phyloP scores from a whole-genome alignment of 2,797 vertebrate genomes.

The Holocentrus rufus region DNA sequence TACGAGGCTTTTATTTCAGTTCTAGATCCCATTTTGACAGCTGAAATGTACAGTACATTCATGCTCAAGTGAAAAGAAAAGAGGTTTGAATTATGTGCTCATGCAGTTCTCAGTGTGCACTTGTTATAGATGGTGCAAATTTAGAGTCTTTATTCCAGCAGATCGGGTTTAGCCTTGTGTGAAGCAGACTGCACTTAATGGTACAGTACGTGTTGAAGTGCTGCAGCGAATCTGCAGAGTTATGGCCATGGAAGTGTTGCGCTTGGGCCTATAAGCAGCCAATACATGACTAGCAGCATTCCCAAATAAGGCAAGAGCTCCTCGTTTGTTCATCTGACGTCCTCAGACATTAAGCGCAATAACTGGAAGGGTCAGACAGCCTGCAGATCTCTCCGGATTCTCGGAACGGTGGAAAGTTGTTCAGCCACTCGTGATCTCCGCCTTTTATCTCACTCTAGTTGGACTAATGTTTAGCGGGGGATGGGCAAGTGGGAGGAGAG shows the following conservation, averaged over 20 bases:
- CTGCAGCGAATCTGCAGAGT: conserved; percentile 60
- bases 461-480: conserved; percentile 73
- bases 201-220: conserved; percentile 40
- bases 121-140: conserved; percentile 32
- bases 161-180: conserved; percentile 50
- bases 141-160: conserved; percentile 47
- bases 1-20: conserved; percentile 22
- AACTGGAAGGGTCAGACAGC: conserved; percentile 73
- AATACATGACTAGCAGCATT: conserved; percentile 69
- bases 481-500: conserved; percentile 60
- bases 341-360: conserved; percentile 61
- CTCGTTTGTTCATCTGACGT: conserved; percentile 61
- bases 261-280: conserved; percentile 62
- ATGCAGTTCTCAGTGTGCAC: conserved; percentile 14
- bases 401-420: conserved; percentile 76
- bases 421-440: conserved; percentile 71
- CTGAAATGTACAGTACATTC: conserved; percentile 22
- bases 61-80: conserved; percentile 15
- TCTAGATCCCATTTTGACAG: conserved; percentile 28
- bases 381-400: conserved; percentile 70
- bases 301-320: conserved; percentile 78
- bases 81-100: conserved; percentile 35
- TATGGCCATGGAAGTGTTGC: conserved; percentile 64
- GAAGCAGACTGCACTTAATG: conserved; percentile 62
- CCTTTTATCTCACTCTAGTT: conserved; percentile 79